Base-by-base conservation (phyloP, 2,888 invertebrate species). In the Rhagium mordax region DNA sequence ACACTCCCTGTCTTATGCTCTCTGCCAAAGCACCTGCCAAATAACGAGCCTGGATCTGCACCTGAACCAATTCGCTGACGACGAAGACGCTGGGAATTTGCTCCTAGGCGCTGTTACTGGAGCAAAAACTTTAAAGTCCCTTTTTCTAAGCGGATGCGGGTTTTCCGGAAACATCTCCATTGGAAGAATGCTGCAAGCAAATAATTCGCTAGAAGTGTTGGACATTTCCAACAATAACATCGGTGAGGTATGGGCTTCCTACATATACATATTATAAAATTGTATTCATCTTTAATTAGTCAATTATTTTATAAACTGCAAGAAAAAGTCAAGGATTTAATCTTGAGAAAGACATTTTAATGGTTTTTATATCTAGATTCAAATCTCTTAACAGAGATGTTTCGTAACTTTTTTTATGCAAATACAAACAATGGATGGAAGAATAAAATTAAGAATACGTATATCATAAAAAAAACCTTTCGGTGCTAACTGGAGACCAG, bases 161-260 rank as follows among this genome's bases (percentile, higher is more conserved):
- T 77, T 87, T 55, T 83, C 76, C 2, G 65, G 72, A 59, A 69
- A 79, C 47, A 81, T 79, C 8, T 71, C 77, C 49, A 70, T 87
- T 15, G 82, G 80, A 3, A 72, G 83, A 70, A 80, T 83, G 76
- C 73, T 87, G 7, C 76, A 76, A 67, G 71, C 62, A 20, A 86
- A 85, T 75, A 70, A 68, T 7, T 81, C 76, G 27, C 77, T 87
- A 61, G 78, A 83, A 72, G 70, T 77, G 60, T 71, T 87, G n/a
- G 84, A 86, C 79, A 73, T 87, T 61, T 83, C 84, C 71, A 87
- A 85, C 76, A 87, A 87, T 78, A 55, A 78, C 16, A 72, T 87
- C 49, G 88, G 88, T n/a, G 86, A 88, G 81, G 89, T 86, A 78
- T 80, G 81, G 51, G 49, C 47, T 53, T 33, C 18, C 5, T 24